Evolutionary conservation across 2,888 invertebrate species (phyloP).

Genomic region (Meganola albula): DNA sequence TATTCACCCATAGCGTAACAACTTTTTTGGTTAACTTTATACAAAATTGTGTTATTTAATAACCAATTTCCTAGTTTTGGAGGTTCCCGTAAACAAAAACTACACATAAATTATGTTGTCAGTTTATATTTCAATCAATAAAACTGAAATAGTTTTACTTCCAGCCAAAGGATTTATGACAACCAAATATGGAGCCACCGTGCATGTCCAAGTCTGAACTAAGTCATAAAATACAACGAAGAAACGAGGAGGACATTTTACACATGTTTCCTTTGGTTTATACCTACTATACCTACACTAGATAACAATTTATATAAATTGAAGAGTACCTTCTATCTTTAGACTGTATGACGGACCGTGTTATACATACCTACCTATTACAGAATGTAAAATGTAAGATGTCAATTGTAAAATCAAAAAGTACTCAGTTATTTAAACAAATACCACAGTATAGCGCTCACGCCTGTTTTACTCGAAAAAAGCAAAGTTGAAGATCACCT

Average conservation of each 20-base stretch:
- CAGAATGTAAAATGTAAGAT: no score
- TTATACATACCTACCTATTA: no score
- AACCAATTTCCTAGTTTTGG: constrained; percentile 24
- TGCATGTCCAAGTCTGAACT: constrained; percentile 28
- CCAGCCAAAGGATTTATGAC: constrained; percentile 40
- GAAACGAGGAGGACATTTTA: constrained; percentile 13
- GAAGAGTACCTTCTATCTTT: no score
- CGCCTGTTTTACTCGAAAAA: no score
- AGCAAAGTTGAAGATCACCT: no score
- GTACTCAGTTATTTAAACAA: no score
- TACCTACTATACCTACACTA: neutral
- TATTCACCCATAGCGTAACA: constrained; percentile 14
- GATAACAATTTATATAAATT: no score
- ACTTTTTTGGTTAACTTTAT: constrained; percentile 23
- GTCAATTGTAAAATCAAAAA: no score
- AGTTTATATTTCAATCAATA: constrained; percentile 53
- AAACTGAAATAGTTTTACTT: constrained; percentile 53
- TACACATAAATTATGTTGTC: constrained; percentile 32
- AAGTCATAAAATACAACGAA: constrained; percentile 26
- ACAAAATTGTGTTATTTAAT: constrained; percentile 26
- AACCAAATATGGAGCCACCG: constrained; percentile 28
- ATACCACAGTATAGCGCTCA: no score
- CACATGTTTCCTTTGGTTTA: constrained; percentile 18
- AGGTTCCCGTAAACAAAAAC: constrained; percentile 34
- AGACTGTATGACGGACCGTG: no score